Evolutionary conservation across 2,113 vertebrate genomes (phyloP), one percentile per base, ranked within the genome.

Genomic region (Columba livia): DNA sequence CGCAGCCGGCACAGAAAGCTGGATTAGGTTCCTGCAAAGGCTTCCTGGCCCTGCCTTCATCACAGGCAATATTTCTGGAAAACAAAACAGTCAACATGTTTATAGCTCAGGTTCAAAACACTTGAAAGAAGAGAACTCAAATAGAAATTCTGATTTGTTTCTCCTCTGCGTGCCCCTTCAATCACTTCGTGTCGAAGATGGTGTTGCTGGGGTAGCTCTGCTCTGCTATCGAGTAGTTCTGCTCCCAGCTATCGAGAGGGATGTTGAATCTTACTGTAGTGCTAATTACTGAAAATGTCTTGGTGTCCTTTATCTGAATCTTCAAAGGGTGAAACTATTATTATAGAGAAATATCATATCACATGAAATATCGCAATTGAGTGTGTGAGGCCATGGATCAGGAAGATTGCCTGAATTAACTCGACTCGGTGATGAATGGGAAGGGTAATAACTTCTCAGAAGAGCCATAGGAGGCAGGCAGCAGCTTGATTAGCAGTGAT

Each of bases 291-390:
- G 90, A 58, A 95, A 94, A 93, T 91, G 75, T 88, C 90, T 92
- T 48, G 36, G 42, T 96, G 96, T 96, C 94, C 93, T 97, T 96
- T 94, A 69, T 77, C 72, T 86, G 92, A 77, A 85, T 96, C 90
- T 95, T 90, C 91, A 86, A 93, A 94, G 92, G 74, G 54, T 95
- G 91, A 65, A 75, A 89, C 79, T 85, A 78, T 94, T 93, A 90
- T 85, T 91, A 70, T 16, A 81, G 85, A 66, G 84, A 91, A 90
- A 84, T 95, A 86, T 50, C 77, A 23, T 92, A 94, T 74, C 84
- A 53, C 54, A 25, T 87, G 92, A 96, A 96, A 95, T 94, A 94
- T 23, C 36, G 17, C 94, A 77, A 67, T 31, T 51, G 93, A 85
- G 77, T 12, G 19, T 89, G 58, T 71, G 72, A 95, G 95, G 92